These are phyloP conservation scores for Muraenolepis orangiensis DNA, from an alignment of 2,797 vertebrate species.

Conservation along the genomic window DNA sequence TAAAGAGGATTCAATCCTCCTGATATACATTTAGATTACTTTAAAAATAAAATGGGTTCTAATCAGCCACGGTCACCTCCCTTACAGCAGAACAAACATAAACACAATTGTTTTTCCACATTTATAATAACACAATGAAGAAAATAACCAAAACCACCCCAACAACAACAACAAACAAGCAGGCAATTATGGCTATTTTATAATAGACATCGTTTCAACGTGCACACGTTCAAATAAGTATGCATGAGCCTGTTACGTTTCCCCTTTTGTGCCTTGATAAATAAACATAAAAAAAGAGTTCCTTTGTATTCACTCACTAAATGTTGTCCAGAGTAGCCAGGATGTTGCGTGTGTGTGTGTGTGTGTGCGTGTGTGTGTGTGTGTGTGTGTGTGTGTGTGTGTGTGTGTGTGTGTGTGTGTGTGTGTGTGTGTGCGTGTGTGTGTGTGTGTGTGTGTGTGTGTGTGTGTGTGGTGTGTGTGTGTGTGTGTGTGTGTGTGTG, in stretches of 20 bases:
- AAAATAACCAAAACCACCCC: not conserved
- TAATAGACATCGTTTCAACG: not conserved
- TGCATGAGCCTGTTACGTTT: not conserved
- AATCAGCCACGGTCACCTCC: not conserved
- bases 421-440: no score
- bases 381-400: no score
- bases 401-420: no score
- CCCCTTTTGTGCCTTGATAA: not conserved
- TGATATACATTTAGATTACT: no score
- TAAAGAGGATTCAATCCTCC: no score
- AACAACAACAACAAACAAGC: no score
- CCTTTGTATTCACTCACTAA: not conserved
- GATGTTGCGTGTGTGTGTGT: not conserved
- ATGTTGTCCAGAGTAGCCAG: not conserved
- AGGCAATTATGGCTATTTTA: not conserved
- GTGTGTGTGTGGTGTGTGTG: no score
- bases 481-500: no score
- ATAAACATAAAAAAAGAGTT: constrained; percentile 2
- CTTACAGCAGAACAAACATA: not conserved
- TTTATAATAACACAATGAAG: constrained; percentile 1
- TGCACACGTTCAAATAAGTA: constrained; percentile 1
- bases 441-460: no score
- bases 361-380: no score
- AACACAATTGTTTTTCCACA: not conserved
- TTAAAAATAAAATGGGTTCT: not conserved